These are phyloP conservation scores for Anneissia japonica DNA, from an alignment of 35 echinoderm and acorn worm genomes.

Conservation along the genomic window DNA sequence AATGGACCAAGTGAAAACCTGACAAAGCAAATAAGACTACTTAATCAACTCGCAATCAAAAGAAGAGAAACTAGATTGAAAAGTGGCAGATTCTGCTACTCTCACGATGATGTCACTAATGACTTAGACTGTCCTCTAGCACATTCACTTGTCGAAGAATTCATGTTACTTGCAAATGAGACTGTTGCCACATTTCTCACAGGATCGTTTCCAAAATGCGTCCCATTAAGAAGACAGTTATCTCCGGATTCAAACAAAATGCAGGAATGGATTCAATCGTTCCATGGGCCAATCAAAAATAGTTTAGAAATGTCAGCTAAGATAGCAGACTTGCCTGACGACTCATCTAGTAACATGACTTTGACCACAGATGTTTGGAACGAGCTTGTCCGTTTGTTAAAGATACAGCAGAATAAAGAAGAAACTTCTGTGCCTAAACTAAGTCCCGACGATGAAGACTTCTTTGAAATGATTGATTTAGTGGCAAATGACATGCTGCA, in stretches of 20 bases:
- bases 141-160: constrained; percentile 79
- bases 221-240: constrained; percentile 57
- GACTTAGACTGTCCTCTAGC: constrained; percentile 13
- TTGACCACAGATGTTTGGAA: background rate
- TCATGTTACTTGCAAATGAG: constrained; percentile 63
- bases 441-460: no score
- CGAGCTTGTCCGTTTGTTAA: background rate
- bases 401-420: background rate
- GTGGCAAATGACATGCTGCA: constrained; percentile 59
- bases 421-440: background rate
- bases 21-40: background rate
- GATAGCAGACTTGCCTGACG: no score
- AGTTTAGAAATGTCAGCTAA: background rate
- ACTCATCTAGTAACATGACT: no score
- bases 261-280: constrained; percentile 53
- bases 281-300: no score
- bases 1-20: no score
- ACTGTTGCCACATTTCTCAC: constrained; percentile 44
- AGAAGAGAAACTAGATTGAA: constrained; percentile 19
- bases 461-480: constrained; percentile 31
- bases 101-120: constrained; percentile 31
- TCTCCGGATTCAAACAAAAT: constrained; percentile 29
- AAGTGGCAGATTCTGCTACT: constrained; percentile 24
- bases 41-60: constrained; percentile 26
- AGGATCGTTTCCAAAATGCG: constrained; percentile 26